Evolutionary conservation across 1,140 invertebrate genomes (phyloP).

Genomic region (Zaprionus taronus): DNA sequence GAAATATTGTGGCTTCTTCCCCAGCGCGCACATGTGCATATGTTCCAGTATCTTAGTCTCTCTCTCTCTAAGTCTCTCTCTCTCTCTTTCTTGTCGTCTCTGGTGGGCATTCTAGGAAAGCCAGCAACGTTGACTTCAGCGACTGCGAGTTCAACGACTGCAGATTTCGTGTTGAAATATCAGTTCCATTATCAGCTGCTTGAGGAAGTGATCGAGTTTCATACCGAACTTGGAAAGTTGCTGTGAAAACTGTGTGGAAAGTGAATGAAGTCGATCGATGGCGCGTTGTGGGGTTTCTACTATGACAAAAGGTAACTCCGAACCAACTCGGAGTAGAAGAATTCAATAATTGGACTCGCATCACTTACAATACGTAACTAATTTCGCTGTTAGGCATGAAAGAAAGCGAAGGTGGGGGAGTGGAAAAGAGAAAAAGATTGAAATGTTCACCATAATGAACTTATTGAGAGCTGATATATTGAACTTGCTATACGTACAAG

Average conservation of each 20-base stretch:
- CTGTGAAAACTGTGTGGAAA: slow-evolving; percentile 3
- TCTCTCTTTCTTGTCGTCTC: slow-evolving; percentile 29
- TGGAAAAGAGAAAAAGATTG: neutral
- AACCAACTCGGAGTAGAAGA: slow-evolving; percentile 17
- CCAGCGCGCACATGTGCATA: slow-evolving; percentile 10
- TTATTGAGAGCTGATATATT: neutral
- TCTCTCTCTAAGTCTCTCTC: neutral
- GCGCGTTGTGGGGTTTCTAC: slow-evolving; percentile 3
- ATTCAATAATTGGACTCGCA: slow-evolving; percentile 19
- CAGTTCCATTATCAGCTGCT: slow-evolving; percentile 44
- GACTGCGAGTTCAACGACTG: slow-evolving; percentile 38
- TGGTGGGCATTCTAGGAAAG: slow-evolving; percentile 51
- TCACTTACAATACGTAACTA: slow-evolving; percentile 13
- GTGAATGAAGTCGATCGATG: slow-evolving; percentile 18
- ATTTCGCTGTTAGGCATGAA: neutral
- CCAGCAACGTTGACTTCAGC: slow-evolving; percentile 23
- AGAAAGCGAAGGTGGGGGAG: slow-evolving; percentile 4
- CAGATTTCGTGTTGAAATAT: slow-evolving; percentile 41
- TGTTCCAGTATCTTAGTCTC: slow-evolving; percentile 21
- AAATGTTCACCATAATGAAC: neutral
- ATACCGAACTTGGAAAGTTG: slow-evolving; percentile 24
- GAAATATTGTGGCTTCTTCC: slow-evolving; percentile 58
- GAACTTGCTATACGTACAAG: neutral
- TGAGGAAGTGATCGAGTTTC: slow-evolving; percentile 55
- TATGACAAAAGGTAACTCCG: slow-evolving; percentile 15